These are phyloP conservation scores for Danio albolineatus DNA, from an alignment of 2,797 vertebrate genomes.

Conservation along the genomic window DNA sequence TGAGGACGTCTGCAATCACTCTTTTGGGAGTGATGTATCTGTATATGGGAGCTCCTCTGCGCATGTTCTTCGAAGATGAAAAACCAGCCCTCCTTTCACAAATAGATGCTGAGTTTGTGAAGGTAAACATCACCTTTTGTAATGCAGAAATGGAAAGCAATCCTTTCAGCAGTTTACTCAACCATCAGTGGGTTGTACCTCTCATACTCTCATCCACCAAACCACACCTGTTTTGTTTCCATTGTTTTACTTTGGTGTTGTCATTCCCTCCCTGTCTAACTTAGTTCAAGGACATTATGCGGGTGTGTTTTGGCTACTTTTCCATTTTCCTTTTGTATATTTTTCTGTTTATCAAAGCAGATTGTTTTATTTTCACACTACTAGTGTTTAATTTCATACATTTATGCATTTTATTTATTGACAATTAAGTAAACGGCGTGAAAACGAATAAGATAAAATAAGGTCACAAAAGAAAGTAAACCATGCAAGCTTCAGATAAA, in stretches of 20 bases:
- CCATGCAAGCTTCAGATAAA: too few species aligned
- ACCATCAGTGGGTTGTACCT: not conserved
- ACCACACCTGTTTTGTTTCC: not conserved
- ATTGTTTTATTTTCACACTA: not conserved
- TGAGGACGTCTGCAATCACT: constrained; percentile 91
- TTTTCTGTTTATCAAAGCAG: not conserved
- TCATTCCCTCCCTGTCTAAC: not conserved
- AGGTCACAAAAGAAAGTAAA: too few species aligned
- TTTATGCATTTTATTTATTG: too few species aligned
- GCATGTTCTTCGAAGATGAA: constrained; percentile 99
- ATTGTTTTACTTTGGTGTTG: not conserved
- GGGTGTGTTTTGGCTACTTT: not conserved
- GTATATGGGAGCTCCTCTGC: constrained; percentile 92
- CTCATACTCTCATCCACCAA: not conserved
- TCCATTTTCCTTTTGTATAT: too few species aligned
- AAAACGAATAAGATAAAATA: too few species aligned
- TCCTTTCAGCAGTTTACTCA: not conserved
- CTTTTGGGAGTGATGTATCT: constrained; percentile 95
- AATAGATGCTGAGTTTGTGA: constrained; percentile 96
- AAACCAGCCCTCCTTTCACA: constrained; percentile 95
- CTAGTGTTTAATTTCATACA: too few species aligned
- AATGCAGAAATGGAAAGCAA: not conserved
- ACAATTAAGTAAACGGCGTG: too few species aligned
- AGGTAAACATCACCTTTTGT: constrained; percentile 72
- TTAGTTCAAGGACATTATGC: not conserved